Evolutionary conservation across 2,113 vertebrate species (phyloP).

Genomic region (Hippocampus barbouri): DNA sequence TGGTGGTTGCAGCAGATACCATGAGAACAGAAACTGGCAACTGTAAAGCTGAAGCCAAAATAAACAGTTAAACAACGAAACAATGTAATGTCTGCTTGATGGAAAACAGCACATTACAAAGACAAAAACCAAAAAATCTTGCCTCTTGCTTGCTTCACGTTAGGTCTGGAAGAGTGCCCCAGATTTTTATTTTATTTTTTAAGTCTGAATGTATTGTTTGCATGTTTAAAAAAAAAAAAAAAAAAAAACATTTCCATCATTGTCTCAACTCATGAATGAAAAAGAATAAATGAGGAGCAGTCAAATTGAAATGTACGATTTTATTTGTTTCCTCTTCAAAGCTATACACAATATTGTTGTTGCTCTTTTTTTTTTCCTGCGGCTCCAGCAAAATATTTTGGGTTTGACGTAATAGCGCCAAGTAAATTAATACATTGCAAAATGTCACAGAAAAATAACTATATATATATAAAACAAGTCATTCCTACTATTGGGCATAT

Average conservation of each 20-base stretch:
- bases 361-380: constrained; percentile 51
- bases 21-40: too few relatives aligned
- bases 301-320: constrained; percentile 73
- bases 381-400: constrained; percentile 66
- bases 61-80: too few relatives aligned
- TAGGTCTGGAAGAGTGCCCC: too few relatives aligned
- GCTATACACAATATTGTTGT: constrained; percentile 74
- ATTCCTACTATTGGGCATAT: constrained; percentile 29
- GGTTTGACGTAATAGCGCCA: constrained; percentile 65
- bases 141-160: too few relatives aligned
- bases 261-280: not conserved
- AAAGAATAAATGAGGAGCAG: constrained; percentile 7
- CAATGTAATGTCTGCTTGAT: too few relatives aligned
- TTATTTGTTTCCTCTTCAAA: constrained; percentile 71
- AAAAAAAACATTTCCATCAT: not conserved
- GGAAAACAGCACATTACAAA: too few relatives aligned
- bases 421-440: constrained; percentile 62
- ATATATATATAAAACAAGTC: constrained; percentile 41
- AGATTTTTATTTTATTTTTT: not conserved
- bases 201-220: not conserved
- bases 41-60: too few relatives aligned
- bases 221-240: not conserved
- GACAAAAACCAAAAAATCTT: too few relatives aligned
- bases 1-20: too few relatives aligned
- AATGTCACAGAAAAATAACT: constrained; percentile 48